These are phyloP conservation scores for Megalurothrips usitatus DNA, from an alignment of 2,888 invertebrate genomes.

Conservation along the genomic window DNA sequence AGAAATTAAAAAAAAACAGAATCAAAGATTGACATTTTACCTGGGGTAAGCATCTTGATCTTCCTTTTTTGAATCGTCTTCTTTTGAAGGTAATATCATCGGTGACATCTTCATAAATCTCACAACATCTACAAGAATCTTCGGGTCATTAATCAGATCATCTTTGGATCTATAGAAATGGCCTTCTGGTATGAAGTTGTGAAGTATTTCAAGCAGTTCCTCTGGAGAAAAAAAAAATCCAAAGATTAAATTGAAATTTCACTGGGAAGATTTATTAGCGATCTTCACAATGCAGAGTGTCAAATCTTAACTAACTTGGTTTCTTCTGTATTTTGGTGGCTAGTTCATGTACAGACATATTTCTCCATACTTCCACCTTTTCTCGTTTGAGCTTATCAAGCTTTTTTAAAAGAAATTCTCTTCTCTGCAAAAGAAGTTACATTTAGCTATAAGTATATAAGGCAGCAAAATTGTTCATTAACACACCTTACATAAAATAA, in stretches of 20 bases:
- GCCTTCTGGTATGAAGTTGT: constrained; percentile 2
- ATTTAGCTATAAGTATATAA: too few species aligned
- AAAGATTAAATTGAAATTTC: not conserved
- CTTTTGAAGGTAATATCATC: constrained; percentile 54
- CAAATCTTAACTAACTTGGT: constrained; percentile 50
- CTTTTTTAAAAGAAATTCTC: not conserved
- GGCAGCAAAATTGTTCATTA: too few species aligned
- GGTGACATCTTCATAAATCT: constrained; percentile 64
- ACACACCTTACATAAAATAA: too few species aligned
- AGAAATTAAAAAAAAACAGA: not conserved
- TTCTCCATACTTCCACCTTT: constrained; percentile 66
- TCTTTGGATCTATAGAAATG: constrained; percentile 30
- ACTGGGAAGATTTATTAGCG: constrained; percentile 14
- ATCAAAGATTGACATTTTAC: constrained; percentile 37
- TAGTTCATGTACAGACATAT: constrained; percentile 75
- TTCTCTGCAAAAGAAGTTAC: not conserved
- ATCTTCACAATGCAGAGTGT: not conserved
- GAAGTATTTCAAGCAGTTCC: constrained; percentile 28
- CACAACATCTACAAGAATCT: constrained; percentile 62
- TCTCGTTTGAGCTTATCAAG: constrained; percentile 36
- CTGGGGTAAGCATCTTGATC: constrained; percentile 44
- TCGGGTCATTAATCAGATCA: constrained; percentile 56
- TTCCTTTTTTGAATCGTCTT: constrained; percentile 46
- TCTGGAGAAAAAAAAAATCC: constrained; percentile 39
- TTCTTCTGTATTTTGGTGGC: constrained; percentile 60